Evolutionary conservation across 2,797 vertebrate species (phyloP).

Genomic region (Semotilus atromaculatus): DNA sequence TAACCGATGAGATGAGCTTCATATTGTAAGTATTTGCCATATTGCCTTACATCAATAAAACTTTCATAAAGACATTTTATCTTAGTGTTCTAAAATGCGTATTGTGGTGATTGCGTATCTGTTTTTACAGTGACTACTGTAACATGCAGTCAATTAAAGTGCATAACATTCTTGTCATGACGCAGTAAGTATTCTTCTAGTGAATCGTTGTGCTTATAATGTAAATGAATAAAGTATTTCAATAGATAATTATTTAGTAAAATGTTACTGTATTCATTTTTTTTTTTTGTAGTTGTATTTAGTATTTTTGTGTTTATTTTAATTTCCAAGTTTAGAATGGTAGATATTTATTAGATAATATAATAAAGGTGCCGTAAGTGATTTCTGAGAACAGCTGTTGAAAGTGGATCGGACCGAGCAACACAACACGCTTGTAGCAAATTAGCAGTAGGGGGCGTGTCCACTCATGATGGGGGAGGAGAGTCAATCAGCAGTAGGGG

Average conservation of each 20-base stretch:
- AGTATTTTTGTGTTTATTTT: neutral
- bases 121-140: constrained; percentile 88
- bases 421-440: neutral
- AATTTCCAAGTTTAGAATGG: neutral
- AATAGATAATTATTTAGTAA: neutral
- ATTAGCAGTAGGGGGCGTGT: neutral
- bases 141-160: constrained; percentile 92
- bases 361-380: neutral
- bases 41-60: neutral
- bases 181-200: constrained; percentile 89
- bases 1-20: constrained; percentile 94
- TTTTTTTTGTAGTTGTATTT: neutral
- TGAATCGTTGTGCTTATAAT: neutral
- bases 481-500: too few species aligned
- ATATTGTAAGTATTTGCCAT: constrained; percentile 89
- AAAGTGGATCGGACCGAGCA: neutral
- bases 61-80: neutral
- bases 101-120: neutral
- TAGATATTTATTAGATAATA: neutral
- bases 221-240: neutral
- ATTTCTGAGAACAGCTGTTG: neutral
- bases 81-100: neutral
- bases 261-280: neutral
- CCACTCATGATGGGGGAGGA: too few species aligned
- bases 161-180: constrained; percentile 97